Evolutionary conservation across 2,797 vertebrate species (phyloP).

Genomic region (Tinamus major): DNA sequence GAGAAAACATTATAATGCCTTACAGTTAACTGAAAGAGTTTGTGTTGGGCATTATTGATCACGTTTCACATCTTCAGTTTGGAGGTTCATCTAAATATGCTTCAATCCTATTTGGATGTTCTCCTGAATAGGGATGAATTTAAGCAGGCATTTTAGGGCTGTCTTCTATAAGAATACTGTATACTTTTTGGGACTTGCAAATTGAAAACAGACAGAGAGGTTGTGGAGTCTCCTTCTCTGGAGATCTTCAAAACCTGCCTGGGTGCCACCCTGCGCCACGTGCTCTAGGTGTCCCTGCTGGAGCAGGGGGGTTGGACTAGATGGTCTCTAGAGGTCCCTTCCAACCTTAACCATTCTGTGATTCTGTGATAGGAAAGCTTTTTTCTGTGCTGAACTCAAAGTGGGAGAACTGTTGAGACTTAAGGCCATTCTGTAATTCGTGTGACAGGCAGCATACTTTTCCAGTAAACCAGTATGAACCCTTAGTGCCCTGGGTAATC

Average conservation of each 20-base stretch:
- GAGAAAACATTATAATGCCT: not conserved
- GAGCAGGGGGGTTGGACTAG: too few species aligned
- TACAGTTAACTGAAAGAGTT: slow-evolving; percentile 14
- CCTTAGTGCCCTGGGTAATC: not conserved
- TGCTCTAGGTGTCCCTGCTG: too few species aligned
- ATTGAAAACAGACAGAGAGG: not conserved
- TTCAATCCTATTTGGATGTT: not conserved
- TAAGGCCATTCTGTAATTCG: not conserved
- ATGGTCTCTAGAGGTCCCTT: too few species aligned
- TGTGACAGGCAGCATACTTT: not conserved
- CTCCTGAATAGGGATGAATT: not conserved
- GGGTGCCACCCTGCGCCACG: too few species aligned
- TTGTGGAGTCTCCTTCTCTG: too few species aligned
- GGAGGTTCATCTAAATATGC: not conserved
- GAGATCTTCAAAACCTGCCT: too few species aligned
- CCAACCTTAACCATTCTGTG: too few species aligned
- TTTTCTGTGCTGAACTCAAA: not conserved
- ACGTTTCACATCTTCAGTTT: not conserved
- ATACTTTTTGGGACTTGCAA: not conserved
- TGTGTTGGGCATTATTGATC: not conserved
- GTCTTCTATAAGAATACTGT: not conserved
- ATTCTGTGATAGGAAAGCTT: not conserved
- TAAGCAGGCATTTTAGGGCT: not conserved
- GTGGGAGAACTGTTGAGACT: not conserved
- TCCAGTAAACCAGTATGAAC: not conserved